Percentiles rank a stretch among this genome's conserved stretches.
Evolutionary conservation across 2,113 vertebrate species (phyloP).

Genomic region (Psittacara wagleri): DNA sequence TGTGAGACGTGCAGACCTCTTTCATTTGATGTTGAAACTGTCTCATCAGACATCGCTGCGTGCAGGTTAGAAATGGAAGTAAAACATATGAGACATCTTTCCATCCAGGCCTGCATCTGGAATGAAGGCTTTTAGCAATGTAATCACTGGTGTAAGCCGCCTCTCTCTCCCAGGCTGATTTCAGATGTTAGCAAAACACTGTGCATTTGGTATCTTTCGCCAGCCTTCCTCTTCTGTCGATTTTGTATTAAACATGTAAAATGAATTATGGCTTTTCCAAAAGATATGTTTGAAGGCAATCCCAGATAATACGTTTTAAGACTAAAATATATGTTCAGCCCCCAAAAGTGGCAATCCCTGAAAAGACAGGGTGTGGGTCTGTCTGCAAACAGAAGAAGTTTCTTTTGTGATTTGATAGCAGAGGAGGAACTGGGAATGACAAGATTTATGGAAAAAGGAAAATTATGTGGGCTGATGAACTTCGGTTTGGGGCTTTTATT

Average conservation of each 20-base stretch:
- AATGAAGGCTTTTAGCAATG: not conserved
- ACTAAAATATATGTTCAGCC: not conserved
- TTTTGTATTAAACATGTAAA: not conserved
- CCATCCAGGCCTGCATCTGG: not conserved
- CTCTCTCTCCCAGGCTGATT: not conserved
- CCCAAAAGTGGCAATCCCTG: not conserved
- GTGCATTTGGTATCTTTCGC: not conserved
- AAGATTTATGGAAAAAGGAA: conserved; percentile 41
- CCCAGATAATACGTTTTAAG: not conserved
- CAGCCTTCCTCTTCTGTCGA: not conserved
- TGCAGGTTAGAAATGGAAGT: not conserved
- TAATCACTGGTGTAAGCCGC: not conserved
- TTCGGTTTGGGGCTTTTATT: conserved; percentile 10
- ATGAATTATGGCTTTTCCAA: not conserved
- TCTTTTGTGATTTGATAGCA: conserved; percentile 12
- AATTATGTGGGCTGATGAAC: conserved; percentile 43
- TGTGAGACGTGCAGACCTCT: not conserved
- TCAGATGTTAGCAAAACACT: not conserved
- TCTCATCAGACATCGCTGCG: fast-evolving
- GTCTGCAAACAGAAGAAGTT: not conserved
- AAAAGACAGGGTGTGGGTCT: conserved; percentile 18
- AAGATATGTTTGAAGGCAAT: not conserved
- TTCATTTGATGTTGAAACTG: not conserved
- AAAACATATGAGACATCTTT: not conserved
- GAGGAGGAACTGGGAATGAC: not conserved